These are phyloP conservation scores for Cyclina sinensis DNA, from an alignment of 1,140 invertebrate species.

Conservation along the genomic window DNA sequence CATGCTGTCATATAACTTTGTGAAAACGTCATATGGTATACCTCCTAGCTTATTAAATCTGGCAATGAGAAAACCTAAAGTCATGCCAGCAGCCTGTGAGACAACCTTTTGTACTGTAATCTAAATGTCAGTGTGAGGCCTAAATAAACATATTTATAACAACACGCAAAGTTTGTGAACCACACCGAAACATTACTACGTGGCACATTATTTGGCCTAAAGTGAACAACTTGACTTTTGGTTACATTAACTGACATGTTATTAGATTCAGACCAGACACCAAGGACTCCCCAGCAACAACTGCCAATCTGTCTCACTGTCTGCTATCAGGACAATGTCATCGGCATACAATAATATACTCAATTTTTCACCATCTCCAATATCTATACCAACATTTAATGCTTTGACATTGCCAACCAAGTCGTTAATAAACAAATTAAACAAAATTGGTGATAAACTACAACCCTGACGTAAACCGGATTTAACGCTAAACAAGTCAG, in stretches of 20 bases:
- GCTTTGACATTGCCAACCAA: background rate
- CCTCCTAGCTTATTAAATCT: background rate
- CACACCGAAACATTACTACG: background rate
- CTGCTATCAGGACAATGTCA: background rate
- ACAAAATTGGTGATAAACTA: conserved; percentile 16
- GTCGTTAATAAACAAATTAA: conserved; percentile 35
- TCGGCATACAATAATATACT: conserved; percentile 8
- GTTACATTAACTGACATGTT: background rate
- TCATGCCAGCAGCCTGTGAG: background rate
- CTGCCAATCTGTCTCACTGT: background rate
- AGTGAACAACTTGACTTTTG: background rate
- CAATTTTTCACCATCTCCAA: background rate
- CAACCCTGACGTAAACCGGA: conserved; percentile 18
- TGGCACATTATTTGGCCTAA: background rate
- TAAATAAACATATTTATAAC: background rate
- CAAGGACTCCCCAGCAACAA: background rate
- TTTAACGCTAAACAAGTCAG: conserved; percentile 23
- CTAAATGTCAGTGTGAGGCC: background rate
- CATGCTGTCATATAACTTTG: background rate
- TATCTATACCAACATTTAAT: background rate
- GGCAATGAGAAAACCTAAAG: conserved; percentile 1
- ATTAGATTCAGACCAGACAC: background rate
- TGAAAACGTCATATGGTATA: background rate
- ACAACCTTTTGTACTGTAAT: background rate
- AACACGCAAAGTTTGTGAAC: background rate